Evolutionary conservation across 2,797 vertebrate species (phyloP).

Genomic region (Triplophysa yarkandensis): DNA sequence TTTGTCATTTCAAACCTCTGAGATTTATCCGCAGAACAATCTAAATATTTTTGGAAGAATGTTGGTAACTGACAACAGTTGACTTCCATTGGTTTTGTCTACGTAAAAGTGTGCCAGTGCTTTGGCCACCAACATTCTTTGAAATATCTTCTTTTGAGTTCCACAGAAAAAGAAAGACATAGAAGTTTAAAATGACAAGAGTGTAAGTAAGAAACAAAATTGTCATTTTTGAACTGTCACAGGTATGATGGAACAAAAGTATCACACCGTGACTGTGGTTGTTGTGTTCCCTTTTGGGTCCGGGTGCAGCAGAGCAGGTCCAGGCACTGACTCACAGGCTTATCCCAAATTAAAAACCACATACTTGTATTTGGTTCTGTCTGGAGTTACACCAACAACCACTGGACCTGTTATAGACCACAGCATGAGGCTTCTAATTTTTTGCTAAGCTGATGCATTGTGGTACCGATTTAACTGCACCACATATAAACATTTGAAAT

Average conservation of each 20-base stretch:
- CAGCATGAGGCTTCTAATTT: conserved; percentile 50
- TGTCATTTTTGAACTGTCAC: too few relatives aligned
- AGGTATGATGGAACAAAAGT: conserved; percentile 52
- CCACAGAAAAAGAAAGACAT: too few relatives aligned
- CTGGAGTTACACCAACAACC: conserved; percentile 31
- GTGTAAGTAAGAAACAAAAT: too few relatives aligned
- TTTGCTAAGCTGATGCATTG: conserved; percentile 31
- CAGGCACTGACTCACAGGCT: conserved; percentile 47
- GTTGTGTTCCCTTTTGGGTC: conserved; percentile 15
- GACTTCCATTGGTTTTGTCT: too few relatives aligned
- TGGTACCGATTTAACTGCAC: conserved; percentile 24
- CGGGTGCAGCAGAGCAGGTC: conserved; percentile 5
- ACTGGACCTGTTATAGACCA: conserved; percentile 38
- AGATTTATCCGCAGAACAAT: not conserved
- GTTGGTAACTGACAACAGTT: too few relatives aligned
- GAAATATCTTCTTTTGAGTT: too few relatives aligned
- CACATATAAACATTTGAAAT: conserved; percentile 25
- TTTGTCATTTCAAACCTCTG: too few relatives aligned
- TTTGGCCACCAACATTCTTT: too few relatives aligned
- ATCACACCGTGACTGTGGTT: conserved; percentile 34
- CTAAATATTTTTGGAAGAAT: too few relatives aligned
- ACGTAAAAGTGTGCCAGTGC: too few relatives aligned
- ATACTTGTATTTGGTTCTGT: conserved; percentile 51
- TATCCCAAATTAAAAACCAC: conserved; percentile 56
- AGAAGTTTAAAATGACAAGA: too few relatives aligned